phyloP scores from a whole-genome alignment of 2,888 invertebrate genomes.

The Drosophila putrida region DNA sequence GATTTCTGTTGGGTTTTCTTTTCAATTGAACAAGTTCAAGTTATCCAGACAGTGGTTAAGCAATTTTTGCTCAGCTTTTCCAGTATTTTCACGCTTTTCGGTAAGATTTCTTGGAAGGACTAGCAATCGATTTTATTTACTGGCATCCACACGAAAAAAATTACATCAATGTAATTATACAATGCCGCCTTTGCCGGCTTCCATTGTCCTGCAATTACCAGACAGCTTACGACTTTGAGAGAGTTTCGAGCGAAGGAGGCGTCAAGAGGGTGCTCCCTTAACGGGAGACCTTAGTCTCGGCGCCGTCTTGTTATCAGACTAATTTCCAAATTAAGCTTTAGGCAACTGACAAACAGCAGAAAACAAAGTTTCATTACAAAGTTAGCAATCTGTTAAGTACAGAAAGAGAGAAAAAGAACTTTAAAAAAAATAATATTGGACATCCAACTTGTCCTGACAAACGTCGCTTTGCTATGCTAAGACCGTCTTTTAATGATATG shows the following conservation, averaged over 20 bases:
- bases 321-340: constrained; percentile 33
- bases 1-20: constrained; percentile 18
- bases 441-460: constrained; percentile 41
- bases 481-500: constrained; percentile 5
- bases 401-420: not conserved
- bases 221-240: constrained; percentile 7
- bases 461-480: constrained; percentile 20
- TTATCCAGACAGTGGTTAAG: not conserved
- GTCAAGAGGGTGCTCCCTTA: not conserved
- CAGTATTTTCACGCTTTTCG: constrained; percentile 6
- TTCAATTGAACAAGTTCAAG: constrained; percentile 3
- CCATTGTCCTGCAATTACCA: constrained; percentile 36
- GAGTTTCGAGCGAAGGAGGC: not conserved
- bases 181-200: constrained; percentile 25
- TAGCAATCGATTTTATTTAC: constrained; percentile 8
- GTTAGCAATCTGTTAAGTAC: not conserved
- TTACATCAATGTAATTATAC: constrained; percentile 38
- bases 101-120: not conserved
- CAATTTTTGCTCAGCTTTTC: not conserved
- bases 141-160: constrained; percentile 9
- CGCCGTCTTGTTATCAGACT: constrained; percentile 34
- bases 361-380: constrained; percentile 19
- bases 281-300: constrained; percentile 5
- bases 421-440: constrained; percentile 50
- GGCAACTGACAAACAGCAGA: not conserved